Conservation (phyloP, 2,888 invertebrate genomes). For the Scaeva pyrastri region DNA sequence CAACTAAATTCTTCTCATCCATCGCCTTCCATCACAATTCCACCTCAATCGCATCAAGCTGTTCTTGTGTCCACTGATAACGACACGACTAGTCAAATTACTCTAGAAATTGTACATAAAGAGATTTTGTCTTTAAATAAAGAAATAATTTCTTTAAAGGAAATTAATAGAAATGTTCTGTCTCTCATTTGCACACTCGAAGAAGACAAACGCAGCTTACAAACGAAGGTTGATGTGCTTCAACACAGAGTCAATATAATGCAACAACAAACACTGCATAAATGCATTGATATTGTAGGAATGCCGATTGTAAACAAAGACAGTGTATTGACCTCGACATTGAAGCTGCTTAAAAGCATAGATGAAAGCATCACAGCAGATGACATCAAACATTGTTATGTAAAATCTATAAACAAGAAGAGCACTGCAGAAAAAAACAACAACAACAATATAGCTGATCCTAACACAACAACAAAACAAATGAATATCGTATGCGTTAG, state of each 20-base stretch:
- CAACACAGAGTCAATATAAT: constrained; percentile 10
- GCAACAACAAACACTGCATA: constrained; percentile 27
- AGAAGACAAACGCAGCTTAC: neutral
- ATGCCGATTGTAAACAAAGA: constrained; percentile 21
- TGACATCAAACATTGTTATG: constrained; percentile 37
- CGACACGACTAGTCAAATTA: neutral
- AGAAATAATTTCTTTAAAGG: constrained; percentile 4
- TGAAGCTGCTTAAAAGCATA: neutral
- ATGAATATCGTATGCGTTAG: neutral
- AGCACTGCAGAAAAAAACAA: neutral
- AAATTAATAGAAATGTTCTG: constrained; percentile 2
- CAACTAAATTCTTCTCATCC: neutral
- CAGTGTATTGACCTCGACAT: constrained; percentile 11
- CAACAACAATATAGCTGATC: neutral
- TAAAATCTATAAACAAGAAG: constrained; percentile 8
- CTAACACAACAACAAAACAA: neutral
- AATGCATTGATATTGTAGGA: constrained; percentile 38
- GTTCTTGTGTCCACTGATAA: neutral
- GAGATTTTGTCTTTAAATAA: constrained; percentile 1
- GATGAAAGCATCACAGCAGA: constrained; percentile 8
- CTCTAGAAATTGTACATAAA: neutral
- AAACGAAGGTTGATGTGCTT: constrained; percentile 2
- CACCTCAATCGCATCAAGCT: neutral
- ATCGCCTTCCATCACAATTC: neutral
- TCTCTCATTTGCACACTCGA: constrained; percentile 10